phyloP scores from a whole-genome alignment of 2,888 invertebrate species.

The Megaustenia siamemsis region DNA sequence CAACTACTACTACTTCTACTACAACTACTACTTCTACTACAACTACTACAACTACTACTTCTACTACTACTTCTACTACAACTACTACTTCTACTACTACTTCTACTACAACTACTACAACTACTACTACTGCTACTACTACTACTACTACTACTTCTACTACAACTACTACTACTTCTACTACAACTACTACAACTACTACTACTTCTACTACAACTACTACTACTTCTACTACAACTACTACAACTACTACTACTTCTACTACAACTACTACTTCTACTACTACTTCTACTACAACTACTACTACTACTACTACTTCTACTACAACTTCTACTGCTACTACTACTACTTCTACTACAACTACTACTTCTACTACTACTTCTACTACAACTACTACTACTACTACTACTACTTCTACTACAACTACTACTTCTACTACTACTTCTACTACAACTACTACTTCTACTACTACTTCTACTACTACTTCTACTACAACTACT shows the following conservation, averaged over 20 bases:
- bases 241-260: too few relatives aligned
- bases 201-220: neutral
- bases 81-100: neutral
- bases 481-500: too few relatives aligned
- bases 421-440: neutral
- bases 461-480: neutral
- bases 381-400: constrained; percentile 4
- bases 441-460: neutral
- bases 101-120: neutral
- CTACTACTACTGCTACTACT: neutral
- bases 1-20: neutral
- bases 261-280: too few relatives aligned
- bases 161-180: neutral
- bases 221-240: neutral
- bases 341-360: neutral
- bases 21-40: neutral
- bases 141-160: constrained; percentile 1
- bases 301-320: neutral
- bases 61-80: too few relatives aligned
- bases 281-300: neutral
- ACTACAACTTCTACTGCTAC: too few relatives aligned
- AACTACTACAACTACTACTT: neutral
- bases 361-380: neutral
- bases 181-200: neutral
- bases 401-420: neutral